phyloP scores from a whole-genome alignment of 1,140 invertebrate species.

The Eupeodes corollae region DNA sequence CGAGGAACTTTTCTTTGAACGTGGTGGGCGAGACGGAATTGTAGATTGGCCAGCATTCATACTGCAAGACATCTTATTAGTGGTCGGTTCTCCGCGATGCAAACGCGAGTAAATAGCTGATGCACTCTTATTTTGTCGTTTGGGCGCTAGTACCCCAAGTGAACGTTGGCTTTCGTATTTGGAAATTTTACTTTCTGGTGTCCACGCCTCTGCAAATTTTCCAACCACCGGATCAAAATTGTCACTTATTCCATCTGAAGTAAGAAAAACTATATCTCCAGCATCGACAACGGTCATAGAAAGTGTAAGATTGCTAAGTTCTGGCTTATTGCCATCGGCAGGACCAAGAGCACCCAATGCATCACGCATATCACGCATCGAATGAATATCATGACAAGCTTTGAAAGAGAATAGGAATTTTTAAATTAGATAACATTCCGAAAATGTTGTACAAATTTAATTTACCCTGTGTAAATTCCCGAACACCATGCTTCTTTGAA shows the following conservation, averaged over 20 bases:
- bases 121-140: conserved; percentile 34
- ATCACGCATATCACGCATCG: conserved; percentile 84
- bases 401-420: not conserved
- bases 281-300: conserved; percentile 74
- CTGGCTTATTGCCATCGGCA: conserved; percentile 78
- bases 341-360: conserved; percentile 82
- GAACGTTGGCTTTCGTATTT: conserved; percentile 1
- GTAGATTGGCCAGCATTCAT: not conserved
- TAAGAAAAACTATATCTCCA: conserved; percentile 81
- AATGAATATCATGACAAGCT: conserved; percentile 82
- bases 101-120: conserved; percentile 27
- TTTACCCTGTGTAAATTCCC: conserved; percentile 58
- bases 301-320: conserved; percentile 82
- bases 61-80: conserved; percentile 2
- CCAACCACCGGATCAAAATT: conserved; percentile 92
- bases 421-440: not conserved
- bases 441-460: conserved; percentile 2
- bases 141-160: conserved; percentile 19
- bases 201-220: conserved; percentile 59
- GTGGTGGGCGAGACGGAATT: conserved; percentile 18
- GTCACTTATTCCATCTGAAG: conserved; percentile 85
- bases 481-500: conserved; percentile 60
- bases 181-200: conserved; percentile 25
- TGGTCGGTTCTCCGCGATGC: conserved; percentile 11
- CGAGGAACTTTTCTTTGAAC: conserved; percentile 12